Evolutionary conservation across 2,113 vertebrate species (phyloP).

Genomic region (Peromyscus leucopus): DNA sequence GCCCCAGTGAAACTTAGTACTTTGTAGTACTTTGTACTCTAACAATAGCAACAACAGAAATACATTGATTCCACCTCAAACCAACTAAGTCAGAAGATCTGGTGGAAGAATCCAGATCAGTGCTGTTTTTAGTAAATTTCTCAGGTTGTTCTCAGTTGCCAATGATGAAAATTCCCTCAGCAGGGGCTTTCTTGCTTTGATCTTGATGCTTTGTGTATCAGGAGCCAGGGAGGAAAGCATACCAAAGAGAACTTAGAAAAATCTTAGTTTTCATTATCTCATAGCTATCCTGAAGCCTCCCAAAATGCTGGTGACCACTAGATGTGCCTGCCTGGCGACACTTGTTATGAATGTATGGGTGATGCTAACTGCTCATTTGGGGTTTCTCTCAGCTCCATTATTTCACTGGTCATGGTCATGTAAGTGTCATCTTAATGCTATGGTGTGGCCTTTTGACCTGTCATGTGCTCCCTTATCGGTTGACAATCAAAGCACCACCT

Average conservation of each 20-base stretch:
- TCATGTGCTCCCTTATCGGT: neutral
- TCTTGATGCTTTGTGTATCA: neutral
- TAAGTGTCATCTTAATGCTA: constrained; percentile 1
- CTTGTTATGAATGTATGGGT: neutral
- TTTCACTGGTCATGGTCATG: neutral
- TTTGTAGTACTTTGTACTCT: neutral
- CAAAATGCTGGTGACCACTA: neutral
- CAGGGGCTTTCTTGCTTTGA: neutral
- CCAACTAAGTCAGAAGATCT: constrained; percentile 29
- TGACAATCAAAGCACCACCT: constrained; percentile 24
- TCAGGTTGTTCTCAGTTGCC: neutral
- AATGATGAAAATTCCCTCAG: neutral
- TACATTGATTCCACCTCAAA: neutral
- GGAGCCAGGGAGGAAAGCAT: neutral
- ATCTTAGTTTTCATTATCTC: constrained; percentile 1
- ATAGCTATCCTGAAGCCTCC: neutral
- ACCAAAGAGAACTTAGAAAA: neutral
- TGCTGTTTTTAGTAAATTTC: constrained; percentile 48
- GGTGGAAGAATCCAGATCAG: constrained; percentile 15
- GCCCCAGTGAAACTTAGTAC: neutral
- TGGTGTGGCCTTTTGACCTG: constrained; percentile 49
- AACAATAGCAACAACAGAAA: neutral
- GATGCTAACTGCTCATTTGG: neutral
- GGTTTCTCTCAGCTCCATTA: neutral
- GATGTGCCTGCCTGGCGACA: neutral